These are phyloP conservation scores for Pycnonotus jocosus DNA, from an alignment of 2,113 vertebrate genomes.

Conservation along the genomic window DNA sequence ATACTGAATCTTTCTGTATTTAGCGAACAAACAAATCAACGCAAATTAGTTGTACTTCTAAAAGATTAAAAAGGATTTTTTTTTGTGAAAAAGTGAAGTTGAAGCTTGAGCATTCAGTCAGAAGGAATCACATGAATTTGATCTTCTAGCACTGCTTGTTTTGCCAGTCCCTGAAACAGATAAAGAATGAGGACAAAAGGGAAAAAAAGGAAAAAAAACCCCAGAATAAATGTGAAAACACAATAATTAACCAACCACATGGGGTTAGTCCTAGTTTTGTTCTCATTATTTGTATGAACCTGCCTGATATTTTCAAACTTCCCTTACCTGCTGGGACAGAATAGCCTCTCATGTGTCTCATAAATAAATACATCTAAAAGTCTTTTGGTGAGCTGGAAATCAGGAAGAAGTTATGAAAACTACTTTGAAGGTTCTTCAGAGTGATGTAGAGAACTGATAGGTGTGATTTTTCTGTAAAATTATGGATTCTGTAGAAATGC, in stretches of 20 bases:
- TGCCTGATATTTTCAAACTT: background rate
- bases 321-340: background rate
- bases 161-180: background rate
- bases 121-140: background rate
- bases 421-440: background rate
- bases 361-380: background rate
- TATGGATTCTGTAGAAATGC: background rate
- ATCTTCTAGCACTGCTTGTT: background rate
- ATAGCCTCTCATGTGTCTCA: background rate
- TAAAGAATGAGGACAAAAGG: background rate
- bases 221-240: background rate
- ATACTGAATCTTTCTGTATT: background rate
- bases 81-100: background rate
- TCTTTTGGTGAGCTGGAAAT: background rate
- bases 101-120: background rate
- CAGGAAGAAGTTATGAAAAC: background rate
- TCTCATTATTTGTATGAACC: background rate
- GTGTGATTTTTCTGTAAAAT: background rate
- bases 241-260: background rate
- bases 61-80: background rate
- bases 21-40: background rate
- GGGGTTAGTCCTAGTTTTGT: background rate
- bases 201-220: accelerated
- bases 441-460: background rate
- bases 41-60: background rate